Base-by-base conservation (phyloP, 2,797 vertebrate species). In the Amniataba percoides region DNA sequence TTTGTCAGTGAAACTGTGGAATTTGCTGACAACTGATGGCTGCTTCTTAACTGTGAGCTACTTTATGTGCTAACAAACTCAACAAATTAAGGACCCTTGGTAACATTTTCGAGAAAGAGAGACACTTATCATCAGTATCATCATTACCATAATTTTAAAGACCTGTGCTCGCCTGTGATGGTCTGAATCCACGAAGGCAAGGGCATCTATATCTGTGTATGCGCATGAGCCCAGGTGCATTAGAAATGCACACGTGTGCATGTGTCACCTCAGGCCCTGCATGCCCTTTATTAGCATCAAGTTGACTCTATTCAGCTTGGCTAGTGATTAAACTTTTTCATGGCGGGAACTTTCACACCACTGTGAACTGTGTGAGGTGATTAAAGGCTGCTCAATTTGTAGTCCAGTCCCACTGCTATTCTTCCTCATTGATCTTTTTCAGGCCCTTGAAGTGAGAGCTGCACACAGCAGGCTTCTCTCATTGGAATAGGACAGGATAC, bases 261-360 rank as follows among this genome's bases (percentile, higher is more conserved):
- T 52, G n/a, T 58, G 53, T 77, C 68, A 77, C 83, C 55, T 43
- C 10, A 80, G 87, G 85, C 65, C 46, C 77, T 12, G 27, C 70
- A 60, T 85, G 89, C 68, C 86, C 89, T 89, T 93, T 89, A 87
- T 90, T 92, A 89, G 81, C 55, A 71, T 74, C 81, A 60, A 81
- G 78, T 84, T 92, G 91, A 94, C 84, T 94, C 85, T 70, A 85
- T 94, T 92, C 85, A 81, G 87, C 88, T 83, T 82, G 80, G 61
- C 82, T 53, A 80, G 90, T 93, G 90, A 93, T 94, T 93, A 95
- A 93, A 93, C 85, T 88, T 89, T 91, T 92, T 90, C 87, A 88
- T 88, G 86, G 89, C 76, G 72, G 76, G 80, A 93, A 91, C 93
- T 89, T 92, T 92, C 81, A 84, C 90, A 90, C 89, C 23, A 66